A percentile compares a stretch with the other conserved stretches of the same genome.
phyloP scores from a whole-genome alignment of 2,888 invertebrate genomes.

The Zhengitettix transpicula region DNA sequence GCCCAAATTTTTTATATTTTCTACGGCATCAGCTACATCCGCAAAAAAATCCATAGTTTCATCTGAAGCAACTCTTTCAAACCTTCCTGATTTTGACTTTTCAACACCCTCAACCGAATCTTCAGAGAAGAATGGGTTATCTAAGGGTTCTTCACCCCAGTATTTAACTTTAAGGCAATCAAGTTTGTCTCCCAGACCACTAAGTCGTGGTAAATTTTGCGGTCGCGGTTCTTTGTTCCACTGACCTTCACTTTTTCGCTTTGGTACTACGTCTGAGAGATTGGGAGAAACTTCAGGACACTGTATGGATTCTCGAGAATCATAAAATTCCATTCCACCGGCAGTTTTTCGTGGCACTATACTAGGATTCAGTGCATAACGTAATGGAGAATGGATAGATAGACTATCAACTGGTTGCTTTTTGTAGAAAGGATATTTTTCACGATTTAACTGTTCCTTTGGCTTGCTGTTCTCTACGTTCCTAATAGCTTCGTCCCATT shows the following conservation, averaged over 20 bases:
- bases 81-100: background rate
- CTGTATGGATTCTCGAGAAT: constrained; percentile 31
- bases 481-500: constrained; percentile 19
- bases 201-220: constrained; percentile 30
- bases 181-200: constrained; percentile 52
- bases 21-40: no score
- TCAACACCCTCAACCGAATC: constrained; percentile 17
- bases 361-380: constrained; percentile 46
- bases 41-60: background rate
- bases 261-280: constrained; percentile 20
- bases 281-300: constrained; percentile 23
- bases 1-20: no score
- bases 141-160: constrained; percentile 57
- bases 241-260: constrained; percentile 18
- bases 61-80: background rate
- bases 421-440: constrained; percentile 51
- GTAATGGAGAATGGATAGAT: constrained; percentile 40
- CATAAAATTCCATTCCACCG: constrained; percentile 55
- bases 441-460: background rate
- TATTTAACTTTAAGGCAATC: constrained; percentile 49
- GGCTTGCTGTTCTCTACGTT: background rate
- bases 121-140: constrained; percentile 50
- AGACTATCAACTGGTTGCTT: constrained; percentile 23
- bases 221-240: constrained; percentile 17
- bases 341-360: constrained; percentile 43